Base-by-base conservation (phyloP, 2,113 vertebrate species). In the Sterna hirundo region DNA sequence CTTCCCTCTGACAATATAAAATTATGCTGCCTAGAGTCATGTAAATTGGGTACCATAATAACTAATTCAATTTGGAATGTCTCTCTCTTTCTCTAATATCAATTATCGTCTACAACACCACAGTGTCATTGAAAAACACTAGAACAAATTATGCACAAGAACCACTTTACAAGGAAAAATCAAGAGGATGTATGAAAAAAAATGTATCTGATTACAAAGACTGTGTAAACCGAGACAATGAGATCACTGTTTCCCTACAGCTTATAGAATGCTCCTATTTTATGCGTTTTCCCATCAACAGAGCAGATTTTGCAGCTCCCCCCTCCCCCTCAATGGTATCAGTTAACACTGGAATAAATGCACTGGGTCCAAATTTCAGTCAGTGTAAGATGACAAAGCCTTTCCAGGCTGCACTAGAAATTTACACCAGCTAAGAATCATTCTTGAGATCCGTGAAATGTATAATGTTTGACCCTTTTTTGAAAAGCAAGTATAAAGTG, bases 1-100 rank as follows among this genome's bases (percentile, higher is more conserved):
- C 83, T 86, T 94, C 80, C 40, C 22, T 92, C 88, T 84, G 77
- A 96, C 74, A 92, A 82, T 71, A 74, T 77, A 66, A 90, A 96
- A 94, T 86, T 77, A 70, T 57, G 83, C 72, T 84, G 71, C 83
- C 83, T 87, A 74, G 65, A 94, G 74, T 85, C 83, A 94, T 91
- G 87, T 60, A 90, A 88, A 86, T 90, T 94, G 5, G 51, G 46
- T 77, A 74, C 38, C 17, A 38, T 54, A 95, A 87, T 85, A 95
- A 85, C 62, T 85, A 95, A 89, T 76, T 90, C 70, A 65, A 89
- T 95, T 96, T 89, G 74, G 71, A 84, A 84, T 19, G 30, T 84
- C 65, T 96, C 30, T 93, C 36, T 21, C 23, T 84, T 89, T 92
- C 69, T 87, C 46, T 80, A 87, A 54, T 46, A 89, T 51, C 70